Evolutionary conservation across 2,888 invertebrate genomes (phyloP).

Genomic region (Tricholauxania praeusta): DNA sequence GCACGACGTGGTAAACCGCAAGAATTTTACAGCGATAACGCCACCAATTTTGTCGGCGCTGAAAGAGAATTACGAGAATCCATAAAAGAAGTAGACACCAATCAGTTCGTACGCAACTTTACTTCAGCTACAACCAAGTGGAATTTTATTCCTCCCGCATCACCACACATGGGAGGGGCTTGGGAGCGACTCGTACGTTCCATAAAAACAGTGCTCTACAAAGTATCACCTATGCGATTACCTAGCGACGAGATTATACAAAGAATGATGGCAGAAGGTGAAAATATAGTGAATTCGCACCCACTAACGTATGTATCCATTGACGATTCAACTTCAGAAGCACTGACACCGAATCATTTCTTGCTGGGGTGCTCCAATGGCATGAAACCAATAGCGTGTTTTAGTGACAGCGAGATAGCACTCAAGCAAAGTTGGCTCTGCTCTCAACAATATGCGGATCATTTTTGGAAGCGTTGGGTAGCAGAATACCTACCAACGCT

Average conservation of each 20-base stretch:
- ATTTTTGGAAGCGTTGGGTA: slow-evolving; percentile 27
- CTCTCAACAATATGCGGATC: slow-evolving; percentile 29
- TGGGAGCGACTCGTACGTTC: no score
- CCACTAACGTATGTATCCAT: slow-evolving; percentile 5
- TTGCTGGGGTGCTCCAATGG: slow-evolving; percentile 39
- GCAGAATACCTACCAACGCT: slow-evolving; percentile 23
- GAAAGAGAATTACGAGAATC: no score
- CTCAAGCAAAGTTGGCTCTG: slow-evolving; percentile 27
- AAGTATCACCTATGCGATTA: not conserved
- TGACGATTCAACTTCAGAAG: slow-evolving; percentile 42
- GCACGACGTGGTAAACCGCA: no score
- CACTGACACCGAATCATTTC: not conserved
- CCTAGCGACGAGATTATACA: slow-evolving; percentile 19
- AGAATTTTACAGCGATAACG: no score
- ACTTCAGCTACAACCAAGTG: no score
- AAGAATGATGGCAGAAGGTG: slow-evolving; percentile 12
- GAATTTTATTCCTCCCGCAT: no score
- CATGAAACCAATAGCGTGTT: slow-evolving; percentile 40
- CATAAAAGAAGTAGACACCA: no score
- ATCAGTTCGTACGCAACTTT: no score
- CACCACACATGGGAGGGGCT: no score
- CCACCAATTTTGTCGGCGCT: no score
- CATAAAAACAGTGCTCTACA: no score
- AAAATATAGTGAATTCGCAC: slow-evolving; percentile 49
- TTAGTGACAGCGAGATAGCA: slow-evolving; percentile 32